These are phyloP conservation scores for Chalcis sispes DNA, from an alignment of 2,888 invertebrate genomes.

Conservation along the genomic window DNA sequence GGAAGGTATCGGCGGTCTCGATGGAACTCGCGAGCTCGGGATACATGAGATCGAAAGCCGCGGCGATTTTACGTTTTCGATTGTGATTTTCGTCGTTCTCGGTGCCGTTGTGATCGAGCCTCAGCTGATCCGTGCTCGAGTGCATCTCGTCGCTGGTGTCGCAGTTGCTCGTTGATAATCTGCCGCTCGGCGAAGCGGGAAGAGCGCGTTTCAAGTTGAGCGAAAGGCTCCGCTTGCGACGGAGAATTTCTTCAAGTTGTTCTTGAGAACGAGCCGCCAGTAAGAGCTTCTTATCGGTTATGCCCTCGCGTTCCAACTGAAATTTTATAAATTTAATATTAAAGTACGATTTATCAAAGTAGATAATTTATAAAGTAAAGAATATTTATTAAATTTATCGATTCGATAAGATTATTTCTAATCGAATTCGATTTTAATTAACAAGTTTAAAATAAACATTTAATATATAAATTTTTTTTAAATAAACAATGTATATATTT, in stretches of 20 bases:
- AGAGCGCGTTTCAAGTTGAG: constrained; percentile 81
- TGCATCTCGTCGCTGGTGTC: constrained; percentile 65
- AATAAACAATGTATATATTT: neutral
- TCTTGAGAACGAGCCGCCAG: constrained; percentile 77
- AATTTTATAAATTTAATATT: constrained; percentile 22
- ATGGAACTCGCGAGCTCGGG: constrained; percentile 67
- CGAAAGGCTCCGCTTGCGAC: constrained; percentile 81
- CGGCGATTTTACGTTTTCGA: constrained; percentile 71
- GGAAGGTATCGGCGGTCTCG: constrained; percentile 82
- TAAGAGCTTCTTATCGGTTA: constrained; percentile 74
- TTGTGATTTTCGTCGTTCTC: constrained; percentile 58
- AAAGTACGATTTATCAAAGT: too few relatives aligned
- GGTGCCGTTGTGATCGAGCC: neutral
- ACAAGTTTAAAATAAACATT: neutral
- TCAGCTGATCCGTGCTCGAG: constrained; percentile 41
- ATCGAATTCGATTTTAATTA: too few relatives aligned
- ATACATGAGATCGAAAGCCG: constrained; percentile 68
- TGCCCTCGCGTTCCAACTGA: constrained; percentile 68
- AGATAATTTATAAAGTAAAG: too few relatives aligned
- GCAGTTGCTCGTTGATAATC: constrained; percentile 65
- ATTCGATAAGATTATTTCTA: too few relatives aligned
- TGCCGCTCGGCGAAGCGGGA: constrained; percentile 75
- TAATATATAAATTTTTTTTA: neutral
- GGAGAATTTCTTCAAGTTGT: constrained; percentile 77
- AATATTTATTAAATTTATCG: too few relatives aligned